These are phyloP conservation scores for Chaenocephalus aceratus DNA, from an alignment of 2,113 vertebrate genomes.

Conservation along the genomic window DNA sequence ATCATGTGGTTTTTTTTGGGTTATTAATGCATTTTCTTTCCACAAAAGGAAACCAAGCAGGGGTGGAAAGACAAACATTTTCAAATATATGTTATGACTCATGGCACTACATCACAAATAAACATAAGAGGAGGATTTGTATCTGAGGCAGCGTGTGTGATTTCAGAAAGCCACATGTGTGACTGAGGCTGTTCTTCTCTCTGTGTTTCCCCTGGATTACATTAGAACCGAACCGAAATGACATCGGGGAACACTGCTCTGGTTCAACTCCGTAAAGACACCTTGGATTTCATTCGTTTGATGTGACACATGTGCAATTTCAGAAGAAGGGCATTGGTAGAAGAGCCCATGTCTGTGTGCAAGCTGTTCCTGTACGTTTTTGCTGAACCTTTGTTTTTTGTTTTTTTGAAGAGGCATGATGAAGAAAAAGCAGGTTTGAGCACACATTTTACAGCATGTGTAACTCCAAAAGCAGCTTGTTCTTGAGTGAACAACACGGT, in stretches of 20 bases:
- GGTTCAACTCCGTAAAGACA: slow-evolving; percentile 13
- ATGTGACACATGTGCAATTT: slow-evolving; percentile 25
- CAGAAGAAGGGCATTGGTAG: background rate
- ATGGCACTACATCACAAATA: slow-evolving; percentile 40
- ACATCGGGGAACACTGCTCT: slow-evolving; percentile 10
- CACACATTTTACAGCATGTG: background rate
- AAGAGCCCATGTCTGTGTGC: slow-evolving; percentile 10
- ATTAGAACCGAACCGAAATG: slow-evolving; percentile 5
- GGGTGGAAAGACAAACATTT: slow-evolving; percentile 2
- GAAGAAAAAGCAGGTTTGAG: background rate
- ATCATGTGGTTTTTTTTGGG: slow-evolving; percentile 11
- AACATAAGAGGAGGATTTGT: slow-evolving; percentile 27
- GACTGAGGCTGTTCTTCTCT: background rate
- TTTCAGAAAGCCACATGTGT: slow-evolving; percentile 31
- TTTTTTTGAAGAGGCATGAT: background rate
- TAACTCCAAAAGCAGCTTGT: background rate
- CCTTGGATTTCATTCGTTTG: slow-evolving; percentile 26
- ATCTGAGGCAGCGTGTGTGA: slow-evolving; percentile 22
- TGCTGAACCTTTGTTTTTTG: background rate
- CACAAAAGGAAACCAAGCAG: slow-evolving; percentile 1
- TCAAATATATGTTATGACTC: slow-evolving; percentile 8
- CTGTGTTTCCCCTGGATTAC: slow-evolving; percentile 8
- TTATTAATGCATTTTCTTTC: background rate
- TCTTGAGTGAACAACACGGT: background rate
- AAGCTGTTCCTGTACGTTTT: slow-evolving; percentile 21